Evolutionary conservation across 2,113 vertebrate species (phyloP).

Genomic region (Malurus cyaneus): DNA sequence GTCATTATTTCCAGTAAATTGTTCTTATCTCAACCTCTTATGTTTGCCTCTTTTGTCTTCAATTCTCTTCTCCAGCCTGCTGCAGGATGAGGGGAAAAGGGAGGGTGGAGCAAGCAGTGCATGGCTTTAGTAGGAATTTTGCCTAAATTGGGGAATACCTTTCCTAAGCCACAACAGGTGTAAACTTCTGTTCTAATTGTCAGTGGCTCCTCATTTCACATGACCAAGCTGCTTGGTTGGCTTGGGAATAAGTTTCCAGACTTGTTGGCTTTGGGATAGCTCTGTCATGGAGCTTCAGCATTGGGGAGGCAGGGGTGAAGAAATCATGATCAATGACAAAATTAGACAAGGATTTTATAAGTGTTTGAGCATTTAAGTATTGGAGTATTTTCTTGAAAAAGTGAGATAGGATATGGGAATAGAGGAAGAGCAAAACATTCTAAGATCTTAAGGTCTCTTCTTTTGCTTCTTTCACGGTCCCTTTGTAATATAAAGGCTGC

Average conservation of each 20-base stretch:
- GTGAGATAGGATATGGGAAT: neutral
- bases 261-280: neutral
- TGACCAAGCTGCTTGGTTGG: neutral
- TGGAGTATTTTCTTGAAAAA: neutral
- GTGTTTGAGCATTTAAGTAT: neutral
- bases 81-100: no score
- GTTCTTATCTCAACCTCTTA: neutral
- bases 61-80: neutral
- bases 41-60: neutral
- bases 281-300: neutral
- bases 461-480: neutral
- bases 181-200: neutral
- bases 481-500: neutral
- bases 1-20: neutral
- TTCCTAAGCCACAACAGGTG: neutral
- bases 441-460: neutral
- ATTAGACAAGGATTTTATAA: neutral
- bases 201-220: neutral
- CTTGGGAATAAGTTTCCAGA: neutral
- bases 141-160: neutral
- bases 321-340: neutral
- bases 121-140: neutral
- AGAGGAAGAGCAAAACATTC: neutral
- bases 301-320: neutral
- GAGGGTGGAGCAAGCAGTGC: neutral